Percentiles rank a stretch among this genome's conserved stretches.
Conservation (phyloP, 1,140 invertebrate species). For the Ostrea denselamellosa region DNA sequence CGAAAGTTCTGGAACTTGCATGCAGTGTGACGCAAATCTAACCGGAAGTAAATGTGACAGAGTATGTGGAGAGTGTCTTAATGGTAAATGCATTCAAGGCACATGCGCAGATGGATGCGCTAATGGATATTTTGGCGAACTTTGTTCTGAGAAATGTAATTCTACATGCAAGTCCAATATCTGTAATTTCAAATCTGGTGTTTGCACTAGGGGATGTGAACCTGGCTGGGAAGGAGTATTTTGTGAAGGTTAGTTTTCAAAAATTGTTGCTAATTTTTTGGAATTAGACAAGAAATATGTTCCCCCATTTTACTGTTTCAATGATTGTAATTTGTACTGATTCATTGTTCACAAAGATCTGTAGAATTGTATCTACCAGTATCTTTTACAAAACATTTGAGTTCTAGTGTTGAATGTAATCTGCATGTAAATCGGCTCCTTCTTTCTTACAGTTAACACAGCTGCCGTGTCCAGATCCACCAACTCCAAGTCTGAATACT, state of each 20-base stretch:
- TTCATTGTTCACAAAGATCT: too few relatives aligned
- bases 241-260: conserved; percentile 16
- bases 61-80: background rate
- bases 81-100: conserved; percentile 12
- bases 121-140: background rate
- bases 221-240: background rate
- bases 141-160: background rate
- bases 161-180: background rate
- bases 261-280: too few relatives aligned
- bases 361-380: too few relatives aligned
- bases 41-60: conserved; percentile 24
- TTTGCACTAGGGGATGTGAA: background rate
- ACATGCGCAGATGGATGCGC: conserved; percentile 8
- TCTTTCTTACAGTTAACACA: background rate
- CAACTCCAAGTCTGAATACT: background rate
- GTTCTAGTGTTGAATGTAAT: too few relatives aligned
- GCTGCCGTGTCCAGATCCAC: background rate
- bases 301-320: too few relatives aligned
- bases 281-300: too few relatives aligned
- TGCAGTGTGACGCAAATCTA: background rate
- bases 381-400: too few relatives aligned
- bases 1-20: background rate
- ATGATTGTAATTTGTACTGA: too few relatives aligned
- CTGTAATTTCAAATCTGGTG: background rate
- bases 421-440: too few relatives aligned